Percentiles rank a stretch among this genome's conserved stretches.
Conservation (phyloP, 2,113 vertebrate genomes). For the Noctilio leporinus region DNA sequence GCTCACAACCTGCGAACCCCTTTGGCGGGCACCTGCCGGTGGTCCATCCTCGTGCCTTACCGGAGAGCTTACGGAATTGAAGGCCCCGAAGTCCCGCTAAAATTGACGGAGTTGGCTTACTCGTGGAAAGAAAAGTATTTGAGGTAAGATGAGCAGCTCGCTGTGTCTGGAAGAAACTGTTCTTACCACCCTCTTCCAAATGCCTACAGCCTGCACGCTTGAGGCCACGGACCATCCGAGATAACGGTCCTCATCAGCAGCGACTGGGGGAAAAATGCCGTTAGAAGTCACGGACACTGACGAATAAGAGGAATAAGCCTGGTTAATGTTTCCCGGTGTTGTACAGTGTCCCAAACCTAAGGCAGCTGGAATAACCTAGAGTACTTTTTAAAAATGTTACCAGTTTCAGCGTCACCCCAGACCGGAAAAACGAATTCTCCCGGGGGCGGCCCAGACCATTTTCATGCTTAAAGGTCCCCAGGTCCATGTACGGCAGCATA, state of each 20-base stretch:
- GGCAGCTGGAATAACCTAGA: neutral
- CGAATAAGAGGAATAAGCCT: neutral
- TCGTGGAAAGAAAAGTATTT: neutral
- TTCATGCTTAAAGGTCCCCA: neutral
- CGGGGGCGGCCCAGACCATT: neutral
- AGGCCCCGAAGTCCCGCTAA: neutral
- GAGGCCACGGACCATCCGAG: too few relatives aligned
- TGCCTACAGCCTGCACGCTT: neutral
- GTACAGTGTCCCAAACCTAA: neutral
- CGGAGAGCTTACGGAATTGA: neutral
- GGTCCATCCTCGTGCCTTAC: neutral
- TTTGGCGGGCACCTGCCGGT: fast-evolving
- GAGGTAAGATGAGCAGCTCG: neutral
- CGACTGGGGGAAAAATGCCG: neutral
- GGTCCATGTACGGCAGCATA: fast-evolving
- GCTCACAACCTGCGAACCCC: neutral
- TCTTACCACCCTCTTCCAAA: neutral
- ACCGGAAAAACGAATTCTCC: neutral
- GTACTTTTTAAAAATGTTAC: neutral
- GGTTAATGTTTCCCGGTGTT: neutral
- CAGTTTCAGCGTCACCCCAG: neutral
- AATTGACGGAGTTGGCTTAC: neutral
- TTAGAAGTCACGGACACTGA: neutral
- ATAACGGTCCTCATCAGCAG: neutral
- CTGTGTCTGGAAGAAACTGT: neutral